A percentile compares a stretch with the other conserved stretches of the same genome.
Evolutionary conservation across 2,888 invertebrate species (phyloP).

Genomic region (Orchesella flavescens): DNA sequence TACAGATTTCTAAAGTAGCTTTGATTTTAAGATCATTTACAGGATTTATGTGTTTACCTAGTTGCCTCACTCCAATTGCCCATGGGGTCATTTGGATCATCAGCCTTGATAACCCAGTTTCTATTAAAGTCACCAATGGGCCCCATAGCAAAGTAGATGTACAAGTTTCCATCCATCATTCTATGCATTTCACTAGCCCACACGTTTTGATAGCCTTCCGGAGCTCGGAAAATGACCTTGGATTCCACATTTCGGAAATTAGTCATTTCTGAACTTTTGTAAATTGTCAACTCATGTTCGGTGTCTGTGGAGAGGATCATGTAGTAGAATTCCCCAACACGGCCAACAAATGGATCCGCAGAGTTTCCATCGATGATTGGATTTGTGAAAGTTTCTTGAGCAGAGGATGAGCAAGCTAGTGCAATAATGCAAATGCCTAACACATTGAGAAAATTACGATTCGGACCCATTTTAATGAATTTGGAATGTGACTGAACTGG

Average conservation of each 20-base stretch:
- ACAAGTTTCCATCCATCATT: slow-evolving; percentile 33
- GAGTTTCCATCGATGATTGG: slow-evolving; percentile 63
- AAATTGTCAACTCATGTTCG: slow-evolving; percentile 51
- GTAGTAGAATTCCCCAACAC: slow-evolving; percentile 59
- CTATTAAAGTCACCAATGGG: slow-evolving; percentile 34
- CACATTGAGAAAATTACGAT: too few species aligned
- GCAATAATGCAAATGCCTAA: too few species aligned
- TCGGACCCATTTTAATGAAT: too few species aligned
- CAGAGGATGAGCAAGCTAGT: too few species aligned
- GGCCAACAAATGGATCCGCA: slow-evolving; percentile 59
- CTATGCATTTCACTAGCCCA: slow-evolving; percentile 61
- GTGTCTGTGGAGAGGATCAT: slow-evolving; percentile 48
- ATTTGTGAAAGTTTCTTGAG: slow-evolving; percentile 41
- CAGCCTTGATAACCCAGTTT: slow-evolving; percentile 62
- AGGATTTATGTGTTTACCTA: neutral
- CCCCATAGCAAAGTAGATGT: slow-evolving; percentile 35
- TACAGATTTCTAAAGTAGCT: too few species aligned
- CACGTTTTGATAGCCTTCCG: slow-evolving; percentile 50
- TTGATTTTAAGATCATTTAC: too few species aligned
- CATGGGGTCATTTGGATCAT: slow-evolving; percentile 56
- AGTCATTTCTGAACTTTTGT: slow-evolving; percentile 53
- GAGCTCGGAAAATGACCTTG: slow-evolving; percentile 45
- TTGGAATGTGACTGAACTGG: too few species aligned
- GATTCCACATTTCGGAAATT: slow-evolving; percentile 56
- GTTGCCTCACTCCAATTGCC: slow-evolving; percentile 62